A percentile compares a stretch with the other conserved stretches of the same genome.
Conservation (phyloP, 2,888 invertebrate species). For the Cylindroiulus punctatus region DNA sequence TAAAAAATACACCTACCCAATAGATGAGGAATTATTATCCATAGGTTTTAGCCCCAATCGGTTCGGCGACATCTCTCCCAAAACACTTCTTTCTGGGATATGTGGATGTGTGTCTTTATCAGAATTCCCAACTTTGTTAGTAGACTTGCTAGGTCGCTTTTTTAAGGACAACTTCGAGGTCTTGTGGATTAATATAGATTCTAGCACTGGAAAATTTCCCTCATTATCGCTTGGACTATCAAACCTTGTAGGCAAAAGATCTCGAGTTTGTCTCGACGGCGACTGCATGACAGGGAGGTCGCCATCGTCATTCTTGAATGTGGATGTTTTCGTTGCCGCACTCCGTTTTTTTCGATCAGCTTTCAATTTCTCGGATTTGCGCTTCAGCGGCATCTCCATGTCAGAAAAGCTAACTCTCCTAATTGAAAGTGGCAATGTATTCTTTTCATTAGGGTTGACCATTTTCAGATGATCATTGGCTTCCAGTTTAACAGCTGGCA, state of each 20-base stretch:
- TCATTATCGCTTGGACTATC: background rate
- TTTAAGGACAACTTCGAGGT: background rate
- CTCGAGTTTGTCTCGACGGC: no score
- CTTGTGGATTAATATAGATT: background rate
- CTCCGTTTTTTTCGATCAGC: background rate
- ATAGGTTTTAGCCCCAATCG: background rate
- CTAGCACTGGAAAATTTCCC: background rate
- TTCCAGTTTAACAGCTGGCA: background rate
- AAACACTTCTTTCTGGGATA: background rate
- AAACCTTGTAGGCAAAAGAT: background rate
- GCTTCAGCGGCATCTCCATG: background rate
- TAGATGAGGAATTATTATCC: conserved; percentile 1
- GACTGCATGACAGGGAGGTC: background rate
- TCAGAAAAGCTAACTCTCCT: background rate
- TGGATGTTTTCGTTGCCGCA: background rate
- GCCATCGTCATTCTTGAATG: background rate
- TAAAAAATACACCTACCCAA: background rate
- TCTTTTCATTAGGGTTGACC: background rate
- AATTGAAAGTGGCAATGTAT: background rate
- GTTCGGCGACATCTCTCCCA: background rate
- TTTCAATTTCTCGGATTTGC: background rate
- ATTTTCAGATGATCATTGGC: background rate
- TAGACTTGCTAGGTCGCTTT: background rate
- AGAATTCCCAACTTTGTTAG: background rate
- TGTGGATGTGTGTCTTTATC: background rate